These are phyloP conservation scores for Paratilapia polleni DNA, from an alignment of 2,113 vertebrate genomes.

Conservation along the genomic window DNA sequence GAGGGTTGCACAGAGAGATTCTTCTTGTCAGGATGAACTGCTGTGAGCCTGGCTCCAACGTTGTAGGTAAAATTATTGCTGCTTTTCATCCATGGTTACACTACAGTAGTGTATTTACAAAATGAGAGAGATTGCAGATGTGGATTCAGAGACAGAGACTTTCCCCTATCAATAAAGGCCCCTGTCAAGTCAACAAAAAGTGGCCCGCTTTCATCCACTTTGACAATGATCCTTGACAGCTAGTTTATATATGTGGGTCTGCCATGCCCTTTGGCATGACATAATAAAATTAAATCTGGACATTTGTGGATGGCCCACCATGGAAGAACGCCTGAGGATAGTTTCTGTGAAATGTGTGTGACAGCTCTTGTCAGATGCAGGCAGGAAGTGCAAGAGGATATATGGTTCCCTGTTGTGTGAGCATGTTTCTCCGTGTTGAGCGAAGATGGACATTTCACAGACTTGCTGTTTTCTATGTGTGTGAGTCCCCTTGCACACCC, in stretches of 20 bases:
- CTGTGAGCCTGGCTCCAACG: constrained; percentile 13
- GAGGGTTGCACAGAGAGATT: constrained; percentile 39
- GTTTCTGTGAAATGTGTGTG: constrained; percentile 53
- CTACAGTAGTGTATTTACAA: neutral
- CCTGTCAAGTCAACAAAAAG: constrained; percentile 19
- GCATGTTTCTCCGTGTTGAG: constrained; percentile 24
- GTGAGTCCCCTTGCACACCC: neutral
- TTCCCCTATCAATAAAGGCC: constrained; percentile 22
- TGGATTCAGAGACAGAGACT: neutral
- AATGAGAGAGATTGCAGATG: constrained; percentile 13
- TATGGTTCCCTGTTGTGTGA: constrained; percentile 31
- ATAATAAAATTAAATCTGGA: constrained; percentile 72
- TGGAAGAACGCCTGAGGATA: constrained; percentile 66
- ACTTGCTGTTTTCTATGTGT: neutral
- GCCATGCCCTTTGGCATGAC: constrained; percentile 56
- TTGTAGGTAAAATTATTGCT: constrained; percentile 13
- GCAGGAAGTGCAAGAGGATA: constrained; percentile 42
- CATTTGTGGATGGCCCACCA: constrained; percentile 66
- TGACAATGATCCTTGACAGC: constrained; percentile 43
- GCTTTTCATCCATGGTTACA: constrained; percentile 1
- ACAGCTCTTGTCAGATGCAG: constrained; percentile 40
- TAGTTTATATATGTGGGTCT: constrained; percentile 46
- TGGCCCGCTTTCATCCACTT: constrained; percentile 51
- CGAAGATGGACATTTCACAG: constrained; percentile 8
- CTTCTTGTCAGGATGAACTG: constrained; percentile 39